phyloP scores from a whole-genome alignment of 2,113 vertebrate species.

The Montifringilla adamsi region DNA sequence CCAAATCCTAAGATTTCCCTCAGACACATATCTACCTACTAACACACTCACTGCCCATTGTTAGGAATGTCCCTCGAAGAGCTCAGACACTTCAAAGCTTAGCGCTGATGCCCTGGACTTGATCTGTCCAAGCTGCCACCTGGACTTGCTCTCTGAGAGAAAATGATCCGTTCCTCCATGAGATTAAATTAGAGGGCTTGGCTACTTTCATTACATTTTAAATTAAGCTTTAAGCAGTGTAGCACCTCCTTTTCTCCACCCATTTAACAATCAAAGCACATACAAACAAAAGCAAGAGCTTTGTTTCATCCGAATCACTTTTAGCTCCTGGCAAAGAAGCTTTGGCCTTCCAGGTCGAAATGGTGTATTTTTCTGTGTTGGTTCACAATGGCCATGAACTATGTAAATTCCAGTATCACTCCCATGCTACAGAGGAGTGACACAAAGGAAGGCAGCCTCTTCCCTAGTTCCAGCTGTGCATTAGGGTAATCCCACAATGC shows the following conservation, averaged over 20 bases:
- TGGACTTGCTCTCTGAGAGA: not conserved
- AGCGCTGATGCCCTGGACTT: not conserved
- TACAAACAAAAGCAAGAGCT: not conserved
- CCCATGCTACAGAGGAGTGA: not conserved
- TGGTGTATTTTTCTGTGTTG: not conserved
- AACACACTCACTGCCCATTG: not conserved
- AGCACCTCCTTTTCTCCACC: not conserved
- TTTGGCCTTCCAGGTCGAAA: not conserved
- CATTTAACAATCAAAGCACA: fast-evolving
- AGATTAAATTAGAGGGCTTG: not conserved
- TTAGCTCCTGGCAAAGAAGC: not conserved
- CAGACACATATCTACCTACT: not conserved
- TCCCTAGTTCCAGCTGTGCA: not conserved
- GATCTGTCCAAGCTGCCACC: not conserved
- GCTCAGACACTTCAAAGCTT: not conserved
- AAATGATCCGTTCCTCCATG: not conserved
- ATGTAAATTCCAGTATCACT: not conserved
- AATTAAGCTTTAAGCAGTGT: not conserved
- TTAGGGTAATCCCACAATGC: not conserved
- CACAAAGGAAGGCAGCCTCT: not conserved
- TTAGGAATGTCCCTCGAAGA: not conserved
- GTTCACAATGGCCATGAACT: not conserved
- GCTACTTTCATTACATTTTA: not conserved
- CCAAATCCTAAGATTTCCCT: not conserved
- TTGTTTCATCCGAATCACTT: not conserved